A percentile compares a stretch with the other conserved stretches of the same genome.
phyloP scores from a whole-genome alignment of 2,113 vertebrate genomes.

The Recurvirostra avosetta region DNA sequence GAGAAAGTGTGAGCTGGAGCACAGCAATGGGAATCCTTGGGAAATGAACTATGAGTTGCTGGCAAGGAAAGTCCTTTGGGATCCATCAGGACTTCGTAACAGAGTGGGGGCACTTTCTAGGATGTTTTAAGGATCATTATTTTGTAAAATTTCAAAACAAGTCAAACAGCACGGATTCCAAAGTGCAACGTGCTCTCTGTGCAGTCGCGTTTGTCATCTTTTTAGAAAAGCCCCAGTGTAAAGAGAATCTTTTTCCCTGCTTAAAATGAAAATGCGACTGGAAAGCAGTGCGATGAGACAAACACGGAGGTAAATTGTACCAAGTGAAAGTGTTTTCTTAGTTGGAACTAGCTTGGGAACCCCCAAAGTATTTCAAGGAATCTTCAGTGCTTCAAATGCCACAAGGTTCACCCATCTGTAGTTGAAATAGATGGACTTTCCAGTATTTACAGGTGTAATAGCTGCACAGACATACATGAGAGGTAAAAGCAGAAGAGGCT shows the following conservation, averaged over 20 bases:
- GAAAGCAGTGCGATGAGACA: neutral
- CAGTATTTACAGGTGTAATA: neutral
- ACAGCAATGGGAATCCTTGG: neutral
- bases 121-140: neutral
- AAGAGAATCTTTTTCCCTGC: neutral
- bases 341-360: neutral
- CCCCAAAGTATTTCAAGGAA: neutral
- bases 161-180: neutral
- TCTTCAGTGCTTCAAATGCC: neutral
- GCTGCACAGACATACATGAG: neutral
- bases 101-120: neutral
- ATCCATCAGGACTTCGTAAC: fast-evolving
- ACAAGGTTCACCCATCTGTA: neutral
- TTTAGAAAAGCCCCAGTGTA: neutral
- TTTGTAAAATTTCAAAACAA: neutral
- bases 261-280: neutral
- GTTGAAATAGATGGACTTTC: neutral
- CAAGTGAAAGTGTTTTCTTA: neutral
- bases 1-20: neutral
- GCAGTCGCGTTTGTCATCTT: neutral
- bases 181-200: neutral
- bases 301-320: neutral
- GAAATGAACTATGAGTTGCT: neutral
- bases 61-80: neutral
- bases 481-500: neutral